A percentile compares a stretch with the other conserved stretches of the same genome.
Conservation (phyloP, 2,888 invertebrate genomes). For the Smittia sp. region DNA sequence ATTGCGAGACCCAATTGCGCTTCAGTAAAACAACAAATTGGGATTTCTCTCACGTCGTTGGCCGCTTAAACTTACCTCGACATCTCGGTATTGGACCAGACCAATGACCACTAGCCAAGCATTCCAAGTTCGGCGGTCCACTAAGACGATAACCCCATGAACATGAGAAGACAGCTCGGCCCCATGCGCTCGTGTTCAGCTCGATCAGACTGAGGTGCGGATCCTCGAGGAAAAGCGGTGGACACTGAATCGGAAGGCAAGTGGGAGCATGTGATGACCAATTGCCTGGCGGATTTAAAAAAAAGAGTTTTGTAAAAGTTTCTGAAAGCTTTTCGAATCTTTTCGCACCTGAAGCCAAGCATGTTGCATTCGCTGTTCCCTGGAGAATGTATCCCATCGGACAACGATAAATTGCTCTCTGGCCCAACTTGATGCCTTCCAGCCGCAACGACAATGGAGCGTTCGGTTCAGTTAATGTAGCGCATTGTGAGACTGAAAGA, state of each 20-base stretch:
- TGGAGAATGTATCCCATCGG: constrained; percentile 74
- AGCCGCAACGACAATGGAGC: constrained; percentile 67
- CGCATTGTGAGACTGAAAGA: constrained; percentile 61
- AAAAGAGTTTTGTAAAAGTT: no score
- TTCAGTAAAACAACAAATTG: constrained; percentile 8
- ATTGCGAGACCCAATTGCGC: constrained; percentile 7
- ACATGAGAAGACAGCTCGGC: constrained; percentile 55
- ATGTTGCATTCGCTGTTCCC: constrained; percentile 56
- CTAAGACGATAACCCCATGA: constrained; percentile 77
- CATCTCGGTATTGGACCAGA: constrained; percentile 74
- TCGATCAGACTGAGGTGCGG: constrained; percentile 72
- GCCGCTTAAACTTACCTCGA: constrained; percentile 62
- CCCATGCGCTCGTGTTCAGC: constrained; percentile 77
- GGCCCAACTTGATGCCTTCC: constrained; percentile 76
- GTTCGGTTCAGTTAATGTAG: constrained; percentile 60
- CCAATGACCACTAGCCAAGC: constrained; percentile 77
- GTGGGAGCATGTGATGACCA: constrained; percentile 74
- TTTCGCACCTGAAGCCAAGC: constrained; percentile 24
- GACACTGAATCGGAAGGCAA: constrained; percentile 77
- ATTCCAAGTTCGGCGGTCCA: constrained; percentile 75
- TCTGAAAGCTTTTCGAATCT: neutral
- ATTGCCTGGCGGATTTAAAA: constrained; percentile 65
- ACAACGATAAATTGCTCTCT: constrained; percentile 64
- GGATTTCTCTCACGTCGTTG: neutral
- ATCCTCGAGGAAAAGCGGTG: constrained; percentile 64